Evolutionary conservation across 53 echinoderm and acorn worm species (phyloP).

Genomic region (Arbacia lixula): DNA sequence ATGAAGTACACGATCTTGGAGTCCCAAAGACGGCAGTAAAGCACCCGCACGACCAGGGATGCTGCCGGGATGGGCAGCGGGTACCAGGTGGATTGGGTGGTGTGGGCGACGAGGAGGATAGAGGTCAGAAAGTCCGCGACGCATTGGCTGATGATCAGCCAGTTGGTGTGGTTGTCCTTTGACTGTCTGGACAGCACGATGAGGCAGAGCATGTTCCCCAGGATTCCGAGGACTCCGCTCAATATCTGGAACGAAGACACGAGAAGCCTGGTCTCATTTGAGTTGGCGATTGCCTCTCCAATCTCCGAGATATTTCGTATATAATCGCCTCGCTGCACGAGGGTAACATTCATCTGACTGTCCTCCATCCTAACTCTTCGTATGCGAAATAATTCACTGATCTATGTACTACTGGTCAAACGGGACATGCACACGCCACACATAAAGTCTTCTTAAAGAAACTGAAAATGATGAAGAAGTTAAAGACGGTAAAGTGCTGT

Average conservation of each 20-base stretch:
- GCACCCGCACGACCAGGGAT: constrained; percentile 5
- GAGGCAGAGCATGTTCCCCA: constrained; percentile 30
- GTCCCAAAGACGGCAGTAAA: constrained; percentile 79
- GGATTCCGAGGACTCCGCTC: constrained; percentile 24
- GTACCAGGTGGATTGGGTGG: constrained; percentile 33
- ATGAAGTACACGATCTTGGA: constrained; percentile 63
- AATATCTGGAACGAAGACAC: constrained; percentile 33
- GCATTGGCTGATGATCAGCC: constrained; percentile 54
- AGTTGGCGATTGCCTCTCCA: too few species aligned
- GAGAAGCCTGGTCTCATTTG: too few species aligned
- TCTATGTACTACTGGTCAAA: too few species aligned
- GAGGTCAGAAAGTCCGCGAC: constrained; percentile 43
- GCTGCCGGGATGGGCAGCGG: constrained; percentile 22
- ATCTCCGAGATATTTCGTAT: too few species aligned
- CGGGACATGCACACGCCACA: too few species aligned
- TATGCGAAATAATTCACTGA: too few species aligned
- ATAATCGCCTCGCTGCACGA: too few species aligned
- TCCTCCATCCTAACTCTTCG: too few species aligned
- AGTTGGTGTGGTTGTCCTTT: constrained; percentile 50
- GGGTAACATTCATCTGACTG: too few species aligned
- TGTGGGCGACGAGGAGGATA: not conserved
- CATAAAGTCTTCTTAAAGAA: too few species aligned
- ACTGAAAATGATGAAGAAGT: too few species aligned
- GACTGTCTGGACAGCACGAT: constrained; percentile 25
- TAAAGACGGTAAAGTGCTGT: too few species aligned